Conservation (phyloP, 2,113 vertebrate species). For the Corythoichthys intestinalis region DNA sequence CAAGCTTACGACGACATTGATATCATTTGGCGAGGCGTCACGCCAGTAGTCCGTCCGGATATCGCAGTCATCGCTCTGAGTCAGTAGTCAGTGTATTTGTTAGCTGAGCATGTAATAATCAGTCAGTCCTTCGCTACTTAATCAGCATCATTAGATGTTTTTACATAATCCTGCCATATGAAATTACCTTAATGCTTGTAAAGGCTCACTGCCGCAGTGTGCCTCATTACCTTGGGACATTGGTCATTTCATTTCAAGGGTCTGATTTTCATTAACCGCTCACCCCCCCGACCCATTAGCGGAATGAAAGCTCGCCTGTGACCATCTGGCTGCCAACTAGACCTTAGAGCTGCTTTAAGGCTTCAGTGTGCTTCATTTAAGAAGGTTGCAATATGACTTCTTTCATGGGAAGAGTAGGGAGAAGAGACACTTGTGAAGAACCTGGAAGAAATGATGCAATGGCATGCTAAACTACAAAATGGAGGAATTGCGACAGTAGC, state of each 20-base stretch:
- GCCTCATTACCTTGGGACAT: constrained; percentile 71
- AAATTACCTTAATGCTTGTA: constrained; percentile 68
- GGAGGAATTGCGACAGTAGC: no score
- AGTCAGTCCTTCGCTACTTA: constrained; percentile 49
- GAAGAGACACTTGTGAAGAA: constrained; percentile 46
- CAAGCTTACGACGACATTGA: constrained; percentile 46
- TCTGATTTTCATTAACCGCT: constrained; percentile 74
- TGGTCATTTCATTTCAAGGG: constrained; percentile 75
- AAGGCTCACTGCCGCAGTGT: constrained; percentile 50
- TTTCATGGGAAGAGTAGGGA: constrained; percentile 43
- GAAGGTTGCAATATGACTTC: constrained; percentile 49
- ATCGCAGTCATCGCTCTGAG: constrained; percentile 41
- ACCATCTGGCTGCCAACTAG: constrained; percentile 67
- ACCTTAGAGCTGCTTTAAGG: constrained; percentile 64
- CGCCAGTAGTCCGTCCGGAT: constrained; percentile 53
- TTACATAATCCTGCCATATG: constrained; percentile 66
- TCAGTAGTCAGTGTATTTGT: constrained; percentile 54
- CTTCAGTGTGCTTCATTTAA: constrained; percentile 55
- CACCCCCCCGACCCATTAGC: constrained; percentile 59
- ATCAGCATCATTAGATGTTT: constrained; percentile 65
- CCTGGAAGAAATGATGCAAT: constrained; percentile 32
- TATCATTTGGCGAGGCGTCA: constrained; percentile 54
- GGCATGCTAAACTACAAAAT: not conserved
- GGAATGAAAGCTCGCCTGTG: constrained; percentile 60
- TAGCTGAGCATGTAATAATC: constrained; percentile 51